Percentiles rank a stretch among this genome's conserved stretches.
Evolutionary conservation across 1,140 invertebrate species (phyloP).

Genomic region (Coptotermes formosanus): DNA sequence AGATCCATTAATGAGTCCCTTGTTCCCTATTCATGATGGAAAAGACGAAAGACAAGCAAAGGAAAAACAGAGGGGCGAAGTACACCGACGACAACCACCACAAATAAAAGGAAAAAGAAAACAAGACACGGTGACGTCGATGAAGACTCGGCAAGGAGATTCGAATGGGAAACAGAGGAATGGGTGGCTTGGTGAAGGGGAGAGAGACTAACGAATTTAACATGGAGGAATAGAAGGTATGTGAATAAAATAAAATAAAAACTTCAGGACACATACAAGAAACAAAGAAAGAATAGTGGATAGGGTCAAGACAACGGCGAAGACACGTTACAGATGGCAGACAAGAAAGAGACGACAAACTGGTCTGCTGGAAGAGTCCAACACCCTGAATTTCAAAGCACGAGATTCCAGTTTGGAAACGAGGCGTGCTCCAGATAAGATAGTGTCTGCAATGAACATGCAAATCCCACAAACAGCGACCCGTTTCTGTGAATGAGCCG

Average conservation of each 20-base stretch:
- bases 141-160: background rate
- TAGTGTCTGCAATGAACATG: conserved; percentile 4
- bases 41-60: background rate
- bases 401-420: background rate
- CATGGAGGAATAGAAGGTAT: background rate
- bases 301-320: background rate
- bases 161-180: background rate
- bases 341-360: background rate
- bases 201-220: background rate
- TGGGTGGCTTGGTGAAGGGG: background rate
- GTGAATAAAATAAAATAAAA: background rate
- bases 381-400: background rate
- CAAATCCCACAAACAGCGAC: background rate
- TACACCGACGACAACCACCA: background rate
- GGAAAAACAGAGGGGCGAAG: background rate
- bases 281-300: conserved; percentile 1
- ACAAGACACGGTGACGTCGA: background rate
- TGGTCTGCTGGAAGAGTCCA: background rate
- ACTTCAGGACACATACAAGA: background rate
- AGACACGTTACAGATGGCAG: background rate
- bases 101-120: background rate
- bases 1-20: conserved; percentile 26
- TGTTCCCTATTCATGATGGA: background rate
- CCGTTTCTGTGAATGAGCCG: background rate
- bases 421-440: conserved; percentile 17